Conservation (phyloP, 1,140 invertebrate species). For the Sarcophaga peregrina region DNA sequence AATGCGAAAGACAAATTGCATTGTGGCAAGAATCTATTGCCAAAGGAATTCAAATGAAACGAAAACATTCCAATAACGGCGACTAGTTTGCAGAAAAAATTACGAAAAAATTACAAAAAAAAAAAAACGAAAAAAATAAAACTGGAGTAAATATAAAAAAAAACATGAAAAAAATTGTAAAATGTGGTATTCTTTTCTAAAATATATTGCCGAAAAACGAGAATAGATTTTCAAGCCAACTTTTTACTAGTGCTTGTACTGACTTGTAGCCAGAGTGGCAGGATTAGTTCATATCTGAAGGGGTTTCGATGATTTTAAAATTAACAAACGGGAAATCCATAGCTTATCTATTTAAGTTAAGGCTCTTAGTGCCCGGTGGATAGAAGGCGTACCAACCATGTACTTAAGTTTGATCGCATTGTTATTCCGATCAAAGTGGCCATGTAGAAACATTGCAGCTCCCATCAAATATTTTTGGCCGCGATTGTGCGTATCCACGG, state of each 20-base stretch:
- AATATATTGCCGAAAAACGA: conserved; percentile 22
- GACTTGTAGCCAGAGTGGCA: neutral
- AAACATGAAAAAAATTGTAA: no score
- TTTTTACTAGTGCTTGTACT: neutral
- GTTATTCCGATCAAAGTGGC: no score
- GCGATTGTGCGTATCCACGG: no score
- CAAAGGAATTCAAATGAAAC: conserved; percentile 48
- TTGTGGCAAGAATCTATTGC: conserved; percentile 58
- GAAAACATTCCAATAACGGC: conserved; percentile 42
- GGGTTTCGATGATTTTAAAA: no score
- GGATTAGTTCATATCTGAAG: no score
- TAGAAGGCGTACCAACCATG: no score
- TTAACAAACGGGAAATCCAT: no score
- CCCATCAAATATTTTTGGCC: no score
- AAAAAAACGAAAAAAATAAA: conserved; percentile 21
- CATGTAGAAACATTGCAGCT: no score
- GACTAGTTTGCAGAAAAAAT: conserved; percentile 14
- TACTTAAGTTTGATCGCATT: no score
- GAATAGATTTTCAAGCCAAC: conserved; percentile 20
- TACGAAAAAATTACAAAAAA: conserved; percentile 1
- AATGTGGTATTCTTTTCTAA: neutral
- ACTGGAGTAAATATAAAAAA: neutral
- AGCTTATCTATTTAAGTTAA: no score
- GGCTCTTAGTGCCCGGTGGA: no score
- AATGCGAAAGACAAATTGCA: conserved; percentile 61